Base-by-base conservation (phyloP, 2,113 vertebrate genomes). In the Caracal caracal region DNA sequence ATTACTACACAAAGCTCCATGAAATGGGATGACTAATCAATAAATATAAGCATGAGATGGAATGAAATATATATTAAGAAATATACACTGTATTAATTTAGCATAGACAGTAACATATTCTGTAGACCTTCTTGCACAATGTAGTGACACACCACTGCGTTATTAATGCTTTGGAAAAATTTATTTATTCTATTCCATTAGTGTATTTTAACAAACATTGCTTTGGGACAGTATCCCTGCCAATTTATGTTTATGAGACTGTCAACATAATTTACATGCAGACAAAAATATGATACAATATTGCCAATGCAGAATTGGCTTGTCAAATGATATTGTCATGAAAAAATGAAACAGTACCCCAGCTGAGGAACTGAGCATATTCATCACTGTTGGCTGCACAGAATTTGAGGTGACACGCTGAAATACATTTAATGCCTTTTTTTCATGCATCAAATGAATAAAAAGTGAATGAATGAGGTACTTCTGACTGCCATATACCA, bases 231-330 rank as follows among this genome's bases (percentile, higher is more conserved):
- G 97, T 97, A 97, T 98, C 98, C 97, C 97, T 99, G 98, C 98
- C 98, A 99, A 98, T 99, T 99, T 99, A 98, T 98, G 98, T 99
- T 99, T 99, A 98, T 98, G 98, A 99, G 98, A 93, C 98, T 99
- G 99, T 99, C 99, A 99, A 98, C 98, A 98, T 98, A 99, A 99
- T 99, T 99, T 98, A 98, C 98, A 98, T 99, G 98, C 98, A 97
- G 97, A 99, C 98, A 98, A 99, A 99, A 99, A 99, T 98, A 98
- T 98, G 98, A 98, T 98, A 98, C 98, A 98, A 98, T 98, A 97
- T 98, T 98, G 98, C 98, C 97, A 99, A 98, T 98, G 98, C 98
- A 98, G 98, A 97, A 97, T 98, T 98, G 94, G 97, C 98, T 98
- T 98, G 98, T 99, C 99, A 99, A 98, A 98, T 97, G 97, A 98